These are phyloP conservation scores for Hydrocynus forskahlii DNA, from an alignment of 2,797 vertebrate genomes.

Conservation along the genomic window DNA sequence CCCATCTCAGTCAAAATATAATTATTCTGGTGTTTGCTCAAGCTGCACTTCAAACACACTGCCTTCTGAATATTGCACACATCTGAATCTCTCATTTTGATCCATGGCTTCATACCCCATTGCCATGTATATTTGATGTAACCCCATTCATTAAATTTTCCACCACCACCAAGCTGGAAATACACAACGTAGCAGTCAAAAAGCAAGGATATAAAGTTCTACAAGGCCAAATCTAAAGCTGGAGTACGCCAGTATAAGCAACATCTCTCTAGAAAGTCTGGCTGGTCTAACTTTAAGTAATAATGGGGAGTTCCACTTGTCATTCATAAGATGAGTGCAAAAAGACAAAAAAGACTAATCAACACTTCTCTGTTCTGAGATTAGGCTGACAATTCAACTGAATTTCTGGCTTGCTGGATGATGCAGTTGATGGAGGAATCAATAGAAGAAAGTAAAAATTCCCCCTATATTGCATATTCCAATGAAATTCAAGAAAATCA, in stretches of 20 bases:
- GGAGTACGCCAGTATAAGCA: background rate
- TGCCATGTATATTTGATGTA: background rate
- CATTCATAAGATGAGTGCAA: background rate
- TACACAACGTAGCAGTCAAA: background rate
- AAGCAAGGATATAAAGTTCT: background rate
- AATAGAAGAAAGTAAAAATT: background rate
- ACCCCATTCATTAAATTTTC: background rate
- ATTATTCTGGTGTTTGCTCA: background rate
- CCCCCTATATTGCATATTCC: background rate
- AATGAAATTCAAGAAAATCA: background rate
- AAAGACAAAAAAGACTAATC: background rate
- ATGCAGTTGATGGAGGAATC: background rate
- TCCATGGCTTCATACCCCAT: background rate
- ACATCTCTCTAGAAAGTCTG: background rate
- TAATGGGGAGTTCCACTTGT: background rate
- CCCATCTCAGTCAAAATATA: background rate
- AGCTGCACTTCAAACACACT: background rate
- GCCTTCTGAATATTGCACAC: background rate
- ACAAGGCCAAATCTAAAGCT: background rate
- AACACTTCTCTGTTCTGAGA: background rate
- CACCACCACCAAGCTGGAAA: background rate
- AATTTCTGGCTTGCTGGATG: background rate
- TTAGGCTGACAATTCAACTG: background rate
- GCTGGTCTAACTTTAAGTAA: background rate
- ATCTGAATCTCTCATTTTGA: background rate